Evolutionary conservation across 2,888 invertebrate genomes (phyloP).

Genomic region (Mactromeris polynyma): DNA sequence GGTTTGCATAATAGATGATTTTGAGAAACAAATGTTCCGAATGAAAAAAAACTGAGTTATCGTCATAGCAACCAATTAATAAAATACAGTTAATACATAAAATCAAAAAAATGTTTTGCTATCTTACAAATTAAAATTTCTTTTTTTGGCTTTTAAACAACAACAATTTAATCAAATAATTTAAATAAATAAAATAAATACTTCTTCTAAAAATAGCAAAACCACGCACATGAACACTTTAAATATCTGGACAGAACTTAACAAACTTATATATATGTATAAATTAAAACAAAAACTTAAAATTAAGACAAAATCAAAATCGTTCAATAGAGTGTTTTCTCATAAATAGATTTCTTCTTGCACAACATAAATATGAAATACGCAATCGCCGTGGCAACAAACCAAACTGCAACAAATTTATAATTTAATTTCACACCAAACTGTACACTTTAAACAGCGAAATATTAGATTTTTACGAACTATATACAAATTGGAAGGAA

Average conservation of each 20-base stretch:
- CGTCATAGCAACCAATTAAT: not conserved
- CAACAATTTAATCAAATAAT: not conserved
- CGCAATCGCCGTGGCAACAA: too few species aligned
- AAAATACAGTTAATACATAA: not conserved
- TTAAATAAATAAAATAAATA: constrained; percentile 4
- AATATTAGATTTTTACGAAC: not conserved
- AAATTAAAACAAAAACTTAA: not conserved
- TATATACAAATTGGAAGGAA: not conserved
- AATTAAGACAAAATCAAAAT: not conserved
- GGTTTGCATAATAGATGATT: too few species aligned
- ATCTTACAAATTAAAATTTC: not conserved
- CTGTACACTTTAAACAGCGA: not conserved
- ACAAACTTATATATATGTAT: constrained; percentile 2
- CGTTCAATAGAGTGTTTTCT: not conserved
- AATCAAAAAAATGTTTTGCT: not conserved
- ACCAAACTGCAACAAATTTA: not conserved
- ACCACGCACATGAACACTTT: not conserved
- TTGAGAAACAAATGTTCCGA: too few species aligned
- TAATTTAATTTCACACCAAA: not conserved
- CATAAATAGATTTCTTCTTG: not conserved
- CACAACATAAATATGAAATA: not conserved
- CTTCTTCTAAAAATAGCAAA: not conserved
- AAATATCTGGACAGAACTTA: not conserved
- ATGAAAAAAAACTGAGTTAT: not conserved
- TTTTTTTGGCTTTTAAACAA: not conserved